phyloP scores from a whole-genome alignment of 2,797 vertebrate species.

The Channa striata region DNA sequence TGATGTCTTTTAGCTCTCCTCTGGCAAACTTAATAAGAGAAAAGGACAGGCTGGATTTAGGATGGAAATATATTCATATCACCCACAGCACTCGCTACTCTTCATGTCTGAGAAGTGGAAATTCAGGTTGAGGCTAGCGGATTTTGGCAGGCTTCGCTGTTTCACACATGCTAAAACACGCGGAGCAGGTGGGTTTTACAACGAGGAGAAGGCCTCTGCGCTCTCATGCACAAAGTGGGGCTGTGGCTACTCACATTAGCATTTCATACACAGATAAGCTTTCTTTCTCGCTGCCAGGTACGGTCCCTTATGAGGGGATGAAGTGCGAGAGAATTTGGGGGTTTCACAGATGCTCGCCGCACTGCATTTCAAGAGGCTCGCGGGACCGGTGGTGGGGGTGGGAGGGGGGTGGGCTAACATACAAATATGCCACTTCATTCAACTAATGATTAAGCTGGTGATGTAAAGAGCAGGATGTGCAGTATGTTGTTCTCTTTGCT shows the following conservation, averaged over 20 bases:
- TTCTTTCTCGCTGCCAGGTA: slow-evolving; percentile 68
- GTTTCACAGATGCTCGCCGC: slow-evolving; percentile 59
- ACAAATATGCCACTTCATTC: slow-evolving; percentile 55
- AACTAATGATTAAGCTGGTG: slow-evolving; percentile 45
- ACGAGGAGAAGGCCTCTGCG: slow-evolving; percentile 43
- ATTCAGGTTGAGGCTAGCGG: slow-evolving; percentile 47
- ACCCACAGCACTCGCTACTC: slow-evolving; percentile 47
- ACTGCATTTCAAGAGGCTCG: slow-evolving; percentile 57
- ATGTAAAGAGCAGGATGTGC: slow-evolving; percentile 11
- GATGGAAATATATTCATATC: slow-evolving; percentile 58
- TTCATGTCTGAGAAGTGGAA: slow-evolving; percentile 54
- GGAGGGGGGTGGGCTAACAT: slow-evolving; percentile 30
- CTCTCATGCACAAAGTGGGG: slow-evolving; percentile 58
- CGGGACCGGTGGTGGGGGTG: no score
- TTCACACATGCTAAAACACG: slow-evolving; percentile 68
- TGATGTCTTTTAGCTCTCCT: not conserved
- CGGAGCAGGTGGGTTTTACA: slow-evolving; percentile 65
- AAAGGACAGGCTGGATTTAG: slow-evolving; percentile 1
- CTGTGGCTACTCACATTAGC: slow-evolving; percentile 66
- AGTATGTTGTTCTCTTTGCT: not conserved
- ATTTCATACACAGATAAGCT: slow-evolving; percentile 75
- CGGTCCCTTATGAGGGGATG: slow-evolving; percentile 68
- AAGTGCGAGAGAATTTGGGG: slow-evolving; percentile 60
- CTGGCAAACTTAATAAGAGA: slow-evolving; percentile 30
- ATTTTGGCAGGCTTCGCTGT: slow-evolving; percentile 56